Evolutionary conservation across 2,797 vertebrate genomes (phyloP), one percentile per base, ranked within the genome.

Genomic region (Acipenser ruthenus): DNA sequence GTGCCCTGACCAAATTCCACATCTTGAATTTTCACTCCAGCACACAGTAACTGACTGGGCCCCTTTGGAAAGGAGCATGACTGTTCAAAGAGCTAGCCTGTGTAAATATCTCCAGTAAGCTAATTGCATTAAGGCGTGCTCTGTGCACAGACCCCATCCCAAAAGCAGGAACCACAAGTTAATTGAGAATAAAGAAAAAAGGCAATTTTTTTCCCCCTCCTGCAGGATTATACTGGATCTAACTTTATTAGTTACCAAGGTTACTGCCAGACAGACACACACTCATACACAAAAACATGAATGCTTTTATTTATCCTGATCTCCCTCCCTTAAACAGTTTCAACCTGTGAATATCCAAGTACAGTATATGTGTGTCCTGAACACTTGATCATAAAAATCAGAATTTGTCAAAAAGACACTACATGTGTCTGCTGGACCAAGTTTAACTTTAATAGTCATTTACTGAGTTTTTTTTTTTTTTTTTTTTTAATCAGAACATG

Each of bases 21-120:
- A 65, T 65, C 64, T 65, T 65, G 64, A 65, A 65, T 65, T 56
- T 65, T 55, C 64, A 65, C 64, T 64, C 50, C 53, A 18, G 64
- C 64, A 65, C 4, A 23, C 15, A 18, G 15, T 18, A 1, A 37
- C 15, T 55, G 18, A 55, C 50, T 48, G 50, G 64, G 64, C 50
- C 64, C 51, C 64, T 55, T 65, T 56, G 11, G 64, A 65, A 15
- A 37, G 6, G 23, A 64, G 50, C 13, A 52, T 37, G 49, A 23
- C 13, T 6, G 51, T 15, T 65, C 52, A 55, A 65, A 65, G 64
- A 52, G 53, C 18, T 56, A 48, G 18, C 50, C 64, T 65, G 64
- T 65, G 52, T 53, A 65, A 56, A 65, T 63, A 50, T 50, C 62
- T 63, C 50, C 64, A 56, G 18, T 9, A 65, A 65, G 13, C 23